Percentiles rank a stretch among this genome's conserved stretches.
Evolutionary conservation across 2,113 vertebrate species (phyloP).

Genomic region (Platichthys flesus): DNA sequence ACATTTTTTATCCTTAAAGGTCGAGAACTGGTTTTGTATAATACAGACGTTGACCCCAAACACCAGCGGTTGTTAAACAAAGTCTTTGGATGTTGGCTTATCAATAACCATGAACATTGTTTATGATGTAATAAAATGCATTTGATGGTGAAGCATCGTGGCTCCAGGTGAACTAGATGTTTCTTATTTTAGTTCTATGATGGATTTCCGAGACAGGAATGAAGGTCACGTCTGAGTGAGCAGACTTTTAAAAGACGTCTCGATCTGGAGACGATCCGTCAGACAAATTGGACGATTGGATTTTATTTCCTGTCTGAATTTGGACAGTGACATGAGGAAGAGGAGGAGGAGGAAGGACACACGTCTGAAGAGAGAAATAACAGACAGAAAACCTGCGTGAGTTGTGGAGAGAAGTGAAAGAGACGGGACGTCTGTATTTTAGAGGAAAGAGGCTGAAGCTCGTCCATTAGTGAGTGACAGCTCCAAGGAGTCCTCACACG

Average conservation of each 20-base stretch:
- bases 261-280: not conserved
- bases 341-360: too few relatives aligned
- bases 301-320: not conserved
- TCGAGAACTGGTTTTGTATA: too few relatives aligned
- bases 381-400: not conserved
- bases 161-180: too few relatives aligned
- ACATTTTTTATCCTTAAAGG: too few relatives aligned
- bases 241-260: not conserved
- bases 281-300: not conserved
- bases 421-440: not conserved
- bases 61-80: too few relatives aligned
- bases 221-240: not conserved
- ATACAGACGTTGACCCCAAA: too few relatives aligned
- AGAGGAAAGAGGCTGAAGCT: conserved; percentile 12
- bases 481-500: conserved; percentile 20
- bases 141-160: too few relatives aligned
- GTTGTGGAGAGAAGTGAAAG: not conserved
- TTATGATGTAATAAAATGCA: too few relatives aligned
- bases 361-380: too few relatives aligned
- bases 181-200: not conserved
- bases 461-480: conserved; percentile 56
- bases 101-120: too few relatives aligned
- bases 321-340: not conserved
- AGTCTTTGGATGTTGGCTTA: too few relatives aligned
- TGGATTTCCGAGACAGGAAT: not conserved